Evolutionary conservation across 2,113 vertebrate genomes (phyloP).

Genomic region (Equus quagga): DNA sequence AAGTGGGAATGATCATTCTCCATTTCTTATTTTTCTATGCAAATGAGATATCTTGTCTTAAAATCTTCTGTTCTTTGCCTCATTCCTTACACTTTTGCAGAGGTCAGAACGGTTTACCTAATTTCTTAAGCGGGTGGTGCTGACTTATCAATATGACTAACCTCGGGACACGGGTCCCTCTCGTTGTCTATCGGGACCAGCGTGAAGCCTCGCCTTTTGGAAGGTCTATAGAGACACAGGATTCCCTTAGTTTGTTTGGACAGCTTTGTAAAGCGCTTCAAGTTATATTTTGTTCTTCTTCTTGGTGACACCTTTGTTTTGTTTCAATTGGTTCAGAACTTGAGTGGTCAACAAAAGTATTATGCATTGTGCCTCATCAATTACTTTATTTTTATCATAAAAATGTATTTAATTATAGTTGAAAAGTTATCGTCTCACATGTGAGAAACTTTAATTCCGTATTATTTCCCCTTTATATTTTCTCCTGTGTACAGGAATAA

Average conservation of each 20-base stretch:
- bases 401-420: background rate
- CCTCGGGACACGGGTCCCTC: background rate
- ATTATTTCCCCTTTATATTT: background rate
- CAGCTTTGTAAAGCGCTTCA: background rate
- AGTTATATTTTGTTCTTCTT: background rate
- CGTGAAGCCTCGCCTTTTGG: background rate
- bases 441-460: background rate
- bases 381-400: background rate
- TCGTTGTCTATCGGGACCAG: background rate
- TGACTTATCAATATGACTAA: background rate
- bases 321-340: background rate
- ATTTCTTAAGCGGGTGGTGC: background rate
- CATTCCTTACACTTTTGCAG: background rate
- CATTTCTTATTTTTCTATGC: background rate
- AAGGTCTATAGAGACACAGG: rapidly evolving
- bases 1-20: background rate
- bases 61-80: background rate
- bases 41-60: background rate
- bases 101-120: background rate
- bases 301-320: background rate
- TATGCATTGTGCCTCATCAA: background rate
- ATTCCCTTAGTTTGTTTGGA: background rate
- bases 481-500: background rate
- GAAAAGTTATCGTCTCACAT: background rate
- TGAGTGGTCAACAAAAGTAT: background rate